Evolutionary conservation across 2,113 vertebrate species (phyloP).

Genomic region (Lophochroa leadbeateri): DNA sequence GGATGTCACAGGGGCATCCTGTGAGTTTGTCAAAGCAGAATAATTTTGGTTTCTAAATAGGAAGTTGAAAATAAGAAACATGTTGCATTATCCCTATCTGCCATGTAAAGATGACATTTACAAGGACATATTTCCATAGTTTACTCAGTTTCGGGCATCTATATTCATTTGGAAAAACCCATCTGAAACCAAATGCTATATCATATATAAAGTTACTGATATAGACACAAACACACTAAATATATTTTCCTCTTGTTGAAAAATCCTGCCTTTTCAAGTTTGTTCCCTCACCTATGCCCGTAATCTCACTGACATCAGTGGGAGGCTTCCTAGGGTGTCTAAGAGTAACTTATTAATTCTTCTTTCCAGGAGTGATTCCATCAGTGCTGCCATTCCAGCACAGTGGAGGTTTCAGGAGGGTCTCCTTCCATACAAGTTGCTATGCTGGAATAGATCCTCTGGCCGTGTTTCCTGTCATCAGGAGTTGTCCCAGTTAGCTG

Average conservation of each 20-base stretch:
- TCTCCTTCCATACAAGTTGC: neutral
- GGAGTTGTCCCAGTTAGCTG: neutral
- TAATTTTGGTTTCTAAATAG: neutral
- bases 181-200: neutral
- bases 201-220: neutral
- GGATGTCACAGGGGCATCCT: neutral
- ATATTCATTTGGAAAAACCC: neutral
- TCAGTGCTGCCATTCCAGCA: neutral
- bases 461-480: neutral
- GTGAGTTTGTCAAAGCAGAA: neutral
- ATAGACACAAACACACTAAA: neutral
- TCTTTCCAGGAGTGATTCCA: neutral
- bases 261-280: neutral
- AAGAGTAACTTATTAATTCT: neutral
- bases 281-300: neutral
- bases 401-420: rapidly evolving
- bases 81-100: neutral
- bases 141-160: neutral
- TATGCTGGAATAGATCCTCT: neutral
- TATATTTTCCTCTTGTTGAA: neutral
- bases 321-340: neutral
- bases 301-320: neutral
- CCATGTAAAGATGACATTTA: neutral
- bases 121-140: neutral
- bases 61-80: neutral